A percentile compares a stretch with the other conserved stretches of the same genome.
Conservation (phyloP, 2,888 invertebrate species). For the Epirrhoe alternata region DNA sequence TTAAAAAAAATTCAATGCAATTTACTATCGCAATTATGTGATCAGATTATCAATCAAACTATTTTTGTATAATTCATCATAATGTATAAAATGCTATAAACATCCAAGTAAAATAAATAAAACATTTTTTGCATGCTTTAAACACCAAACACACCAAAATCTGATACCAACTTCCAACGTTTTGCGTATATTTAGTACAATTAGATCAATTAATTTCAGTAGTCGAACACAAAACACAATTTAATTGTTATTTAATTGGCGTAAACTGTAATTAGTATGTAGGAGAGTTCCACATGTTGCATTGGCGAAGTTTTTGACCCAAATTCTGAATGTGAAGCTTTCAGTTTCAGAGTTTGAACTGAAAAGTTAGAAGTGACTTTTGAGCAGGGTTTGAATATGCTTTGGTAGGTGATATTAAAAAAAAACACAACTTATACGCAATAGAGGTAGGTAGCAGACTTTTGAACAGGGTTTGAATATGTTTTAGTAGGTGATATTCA, state of each 20-base stretch:
- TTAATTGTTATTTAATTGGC: conserved; percentile 22
- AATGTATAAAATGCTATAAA: too few relatives aligned
- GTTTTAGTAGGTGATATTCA: too few relatives aligned
- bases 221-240: conserved; percentile 21
- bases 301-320: conserved; percentile 12
- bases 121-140: background rate
- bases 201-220: conserved; percentile 13
- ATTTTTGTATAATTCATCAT: too few relatives aligned
- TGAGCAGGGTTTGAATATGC: too few relatives aligned
- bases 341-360: conserved; percentile 1
- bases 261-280: conserved; percentile 18
- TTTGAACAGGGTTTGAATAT: too few relatives aligned
- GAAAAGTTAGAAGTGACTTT: background rate
- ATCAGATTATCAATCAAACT: too few relatives aligned
- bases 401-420: too few relatives aligned
- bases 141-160: background rate
- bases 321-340: background rate
- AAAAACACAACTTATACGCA: too few relatives aligned
- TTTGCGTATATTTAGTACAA: conserved; percentile 14
- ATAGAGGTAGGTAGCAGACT: too few relatives aligned
- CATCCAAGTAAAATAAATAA: too few relatives aligned
- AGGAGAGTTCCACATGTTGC: conserved; percentile 21
- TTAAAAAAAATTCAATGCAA: background rate
- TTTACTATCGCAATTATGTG: too few relatives aligned
- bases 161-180: background rate